Base-by-base conservation (phyloP, 2,113 vertebrate genomes). In the Stomatorhinus ivindoensis region DNA sequence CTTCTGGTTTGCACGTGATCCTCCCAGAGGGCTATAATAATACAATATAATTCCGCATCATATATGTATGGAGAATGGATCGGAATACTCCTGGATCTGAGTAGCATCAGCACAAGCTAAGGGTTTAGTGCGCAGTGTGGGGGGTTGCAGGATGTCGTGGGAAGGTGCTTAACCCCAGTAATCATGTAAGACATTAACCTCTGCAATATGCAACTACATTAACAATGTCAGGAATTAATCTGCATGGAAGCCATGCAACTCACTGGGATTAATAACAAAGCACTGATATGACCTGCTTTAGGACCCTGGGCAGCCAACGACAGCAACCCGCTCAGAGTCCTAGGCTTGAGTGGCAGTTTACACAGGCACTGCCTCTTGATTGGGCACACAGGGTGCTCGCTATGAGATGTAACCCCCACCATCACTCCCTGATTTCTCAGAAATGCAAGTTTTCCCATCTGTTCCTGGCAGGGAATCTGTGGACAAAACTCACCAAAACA, bases 251-350 rank as follows among this genome's bases (percentile, higher is more conserved):
- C 5, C 3, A 84, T 85, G 82, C 46, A 61, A 61, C 88, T 86
- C 93, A 91, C 83, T 80, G 88, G 86, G 69, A 87, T 93, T 91
- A 92, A 93, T 93, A 82, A 61, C 42, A n/a, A 44, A 44, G 69
- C 27, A 90, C 93, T 86, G 92, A 88, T 15, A 0, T 24, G 11
- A 73, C 87, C 61, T 31, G 24, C 61, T 73, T 69, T 47, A 48
- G 87, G 61, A 48, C 42, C 87, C 42, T 88, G 58, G 58, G 87
- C 13, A 27, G 58, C n/a, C n/a, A 88, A 31, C 5, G 39, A 87
- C 21, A 35, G 85, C 7, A 44, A 27, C 42, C 5, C 39, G 17
- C 17, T n/a, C 48, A 11, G 21, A n/a, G 13, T 19, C n/a, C 46
- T 53, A 50, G n/a, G n/a, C 17, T 50, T 9, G 19, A 50, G 27